Base-by-base conservation (phyloP, 2,888 invertebrate genomes). In the Drymonia ruficornis region DNA sequence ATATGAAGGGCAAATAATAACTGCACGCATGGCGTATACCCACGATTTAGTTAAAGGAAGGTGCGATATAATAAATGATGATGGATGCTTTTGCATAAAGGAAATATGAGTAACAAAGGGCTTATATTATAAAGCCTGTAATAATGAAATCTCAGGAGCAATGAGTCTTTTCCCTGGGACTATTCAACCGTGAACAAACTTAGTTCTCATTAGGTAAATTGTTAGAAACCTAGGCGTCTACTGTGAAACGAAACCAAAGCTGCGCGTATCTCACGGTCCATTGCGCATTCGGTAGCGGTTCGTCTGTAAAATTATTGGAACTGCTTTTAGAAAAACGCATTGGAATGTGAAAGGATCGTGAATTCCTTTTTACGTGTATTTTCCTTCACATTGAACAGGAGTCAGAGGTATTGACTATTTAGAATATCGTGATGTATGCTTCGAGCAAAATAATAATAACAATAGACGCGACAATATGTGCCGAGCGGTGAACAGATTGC, bases 261-360 rank as follows among this genome's bases (percentile, higher is more conserved):
- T 36, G 43, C 36, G 53, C 49, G 51, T 51, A 53, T 49, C 52
- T 52, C 55, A 52, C 55, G 54, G 56, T 64, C 54, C 50, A 40
- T 31, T 45, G 49, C 48, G 34, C 48, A 57, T 42, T 57, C 34
- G 50, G 60, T 36, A 50, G 47, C 56, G 53, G 34, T 47, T 38
- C 36, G 43, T 55, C 55, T 60, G 60, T 52, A 53, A 56, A 56
- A 63, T 51, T 55, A 59, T 66, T 67, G 38, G 50, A 57, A 52
- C 53, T 49, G 51, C 44, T 50, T 53, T 46, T 49, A 2, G 15
- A 49, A 52, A 54, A 52, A 65, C 49, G 64, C 68, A 64, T 56
- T 65, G 68, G 67, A 67, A 55, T 60, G 31, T 49, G 23, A 53
- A 52, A 36, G 16, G 18, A 47, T 13, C 18, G 29, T 47, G 12